Conservation (phyloP, 2,113 vertebrate species). For the Dasyprocta punctata region DNA sequence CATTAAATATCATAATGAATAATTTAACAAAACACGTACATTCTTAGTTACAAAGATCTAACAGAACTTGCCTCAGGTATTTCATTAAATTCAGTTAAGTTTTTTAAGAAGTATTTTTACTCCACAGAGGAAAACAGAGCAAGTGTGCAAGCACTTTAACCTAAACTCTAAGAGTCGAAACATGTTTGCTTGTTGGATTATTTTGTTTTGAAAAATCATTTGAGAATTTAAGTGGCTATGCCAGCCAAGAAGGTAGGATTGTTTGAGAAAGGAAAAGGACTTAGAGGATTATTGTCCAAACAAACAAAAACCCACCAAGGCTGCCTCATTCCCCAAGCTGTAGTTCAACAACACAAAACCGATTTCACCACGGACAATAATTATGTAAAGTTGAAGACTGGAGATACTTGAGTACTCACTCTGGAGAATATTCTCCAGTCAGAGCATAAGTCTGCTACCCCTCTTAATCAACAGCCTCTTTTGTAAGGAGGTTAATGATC, state of each 20-base stretch:
- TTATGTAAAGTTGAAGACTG: background rate
- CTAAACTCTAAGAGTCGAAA: background rate
- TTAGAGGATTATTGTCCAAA: background rate
- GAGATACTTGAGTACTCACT: background rate
- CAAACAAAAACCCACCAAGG: background rate
- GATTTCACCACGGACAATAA: background rate
- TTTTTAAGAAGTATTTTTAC: background rate
- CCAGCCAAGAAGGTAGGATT: background rate
- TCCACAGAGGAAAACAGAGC: constrained; percentile 19
- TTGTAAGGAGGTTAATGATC: background rate
- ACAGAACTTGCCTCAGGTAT: background rate
- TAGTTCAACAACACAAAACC: background rate
- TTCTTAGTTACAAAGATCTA: background rate
- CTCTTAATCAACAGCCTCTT: background rate
- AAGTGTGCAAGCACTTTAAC: constrained; percentile 22
- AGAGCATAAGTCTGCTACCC: background rate
- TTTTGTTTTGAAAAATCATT: constrained; percentile 40
- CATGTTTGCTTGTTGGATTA: constrained; percentile 48
- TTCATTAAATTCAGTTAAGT: background rate
- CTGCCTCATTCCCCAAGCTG: background rate
- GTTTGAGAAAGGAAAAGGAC: background rate
- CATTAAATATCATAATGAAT: background rate
- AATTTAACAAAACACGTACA: background rate
- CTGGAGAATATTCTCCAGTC: background rate
- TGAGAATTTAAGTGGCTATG: constrained; percentile 30